These are phyloP conservation scores for Chrosomus eos DNA, from an alignment of 2,797 vertebrate genomes.

Conservation along the genomic window DNA sequence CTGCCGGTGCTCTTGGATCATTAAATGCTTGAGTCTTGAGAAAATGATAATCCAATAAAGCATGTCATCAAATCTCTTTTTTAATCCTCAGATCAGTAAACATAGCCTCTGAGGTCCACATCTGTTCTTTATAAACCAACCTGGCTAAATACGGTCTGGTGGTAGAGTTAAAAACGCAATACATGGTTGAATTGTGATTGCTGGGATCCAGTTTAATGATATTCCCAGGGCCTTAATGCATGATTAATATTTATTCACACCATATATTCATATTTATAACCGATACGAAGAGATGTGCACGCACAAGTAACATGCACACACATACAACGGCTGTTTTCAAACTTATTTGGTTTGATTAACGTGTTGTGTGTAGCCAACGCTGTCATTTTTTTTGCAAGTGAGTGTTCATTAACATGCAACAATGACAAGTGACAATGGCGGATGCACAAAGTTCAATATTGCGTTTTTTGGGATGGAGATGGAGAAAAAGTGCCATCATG, in stretches of 20 bases:
- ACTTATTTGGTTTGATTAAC: too few species aligned
- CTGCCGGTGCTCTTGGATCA: slow-evolving; percentile 29
- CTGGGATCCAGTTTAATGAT: neutral
- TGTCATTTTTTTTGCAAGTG: too few species aligned
- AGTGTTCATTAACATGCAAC: too few species aligned
- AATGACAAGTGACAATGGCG: too few species aligned
- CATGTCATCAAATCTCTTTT: slow-evolving; percentile 35
- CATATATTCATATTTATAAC: neutral
- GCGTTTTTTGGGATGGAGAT: too few species aligned
- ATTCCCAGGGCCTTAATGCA: neutral
- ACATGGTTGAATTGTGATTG: neutral
- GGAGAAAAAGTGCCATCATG: too few species aligned
- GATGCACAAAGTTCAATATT: too few species aligned
- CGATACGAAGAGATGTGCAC: neutral
- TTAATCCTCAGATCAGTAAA: slow-evolving; percentile 23
- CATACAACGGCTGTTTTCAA: too few species aligned
- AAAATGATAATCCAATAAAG: slow-evolving; percentile 39
- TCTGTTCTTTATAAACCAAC: slow-evolving; percentile 12
- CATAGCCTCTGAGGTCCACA: slow-evolving; percentile 20
- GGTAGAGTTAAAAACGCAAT: neutral
- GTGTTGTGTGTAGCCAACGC: too few species aligned
- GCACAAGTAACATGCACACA: too few species aligned
- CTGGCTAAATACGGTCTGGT: neutral
- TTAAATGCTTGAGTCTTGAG: slow-evolving; percentile 19
- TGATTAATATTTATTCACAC: too few species aligned